Conservation (phyloP, 2,797 vertebrate species). For the Channa striata region DNA sequence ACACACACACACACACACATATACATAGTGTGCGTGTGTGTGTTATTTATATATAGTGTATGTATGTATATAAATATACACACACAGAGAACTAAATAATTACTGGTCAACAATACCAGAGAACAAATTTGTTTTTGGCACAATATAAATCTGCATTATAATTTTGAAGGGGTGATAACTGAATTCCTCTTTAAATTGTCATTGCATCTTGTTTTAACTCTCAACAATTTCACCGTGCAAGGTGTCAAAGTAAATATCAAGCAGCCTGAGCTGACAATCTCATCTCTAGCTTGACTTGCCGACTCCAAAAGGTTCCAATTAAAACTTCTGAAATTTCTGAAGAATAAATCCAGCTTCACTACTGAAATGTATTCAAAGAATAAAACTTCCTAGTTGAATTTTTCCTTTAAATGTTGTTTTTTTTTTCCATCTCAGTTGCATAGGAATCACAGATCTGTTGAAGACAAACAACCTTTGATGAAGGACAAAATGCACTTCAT, state of each 20-base stretch:
- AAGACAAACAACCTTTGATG: conserved; percentile 64
- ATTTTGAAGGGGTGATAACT: too few relatives aligned
- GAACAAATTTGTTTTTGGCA: too few relatives aligned
- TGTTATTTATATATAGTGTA: too few relatives aligned
- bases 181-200: too few relatives aligned
- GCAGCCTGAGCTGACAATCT: neutral
- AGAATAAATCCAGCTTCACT: conserved; percentile 61
- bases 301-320: neutral
- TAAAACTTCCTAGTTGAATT: conserved; percentile 46
- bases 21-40: too few relatives aligned
- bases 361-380: conserved; percentile 6
- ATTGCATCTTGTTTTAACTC: neutral
- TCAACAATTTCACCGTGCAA: neutral
- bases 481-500: neutral
- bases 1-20: too few relatives aligned
- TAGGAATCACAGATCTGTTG: conserved; percentile 81
- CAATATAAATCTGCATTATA: too few relatives aligned
- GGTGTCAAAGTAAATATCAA: neutral
- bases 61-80: too few relatives aligned
- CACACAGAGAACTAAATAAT: too few relatives aligned
- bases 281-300: neutral
- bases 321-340: neutral
- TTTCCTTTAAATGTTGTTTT: conserved; percentile 60
- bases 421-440: conserved; percentile 76
- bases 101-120: too few relatives aligned